These are phyloP conservation scores for Amblyteles armatorius DNA, from an alignment of 2,888 invertebrate species.

Conservation along the genomic window DNA sequence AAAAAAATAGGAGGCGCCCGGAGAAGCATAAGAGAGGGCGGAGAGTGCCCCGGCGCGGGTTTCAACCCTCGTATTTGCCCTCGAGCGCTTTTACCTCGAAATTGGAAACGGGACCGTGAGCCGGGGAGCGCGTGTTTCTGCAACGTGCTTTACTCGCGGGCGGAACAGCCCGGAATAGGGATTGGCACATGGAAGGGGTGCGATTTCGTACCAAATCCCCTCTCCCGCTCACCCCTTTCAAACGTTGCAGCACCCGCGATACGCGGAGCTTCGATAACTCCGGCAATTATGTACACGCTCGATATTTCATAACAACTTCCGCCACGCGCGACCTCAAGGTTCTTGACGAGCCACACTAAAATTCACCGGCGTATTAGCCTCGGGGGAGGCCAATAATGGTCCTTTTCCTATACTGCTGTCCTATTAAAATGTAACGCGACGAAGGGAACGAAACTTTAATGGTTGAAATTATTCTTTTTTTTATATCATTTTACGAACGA, in stretches of 20 bases:
- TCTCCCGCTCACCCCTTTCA: neutral
- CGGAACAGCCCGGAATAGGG: slow-evolving; percentile 16
- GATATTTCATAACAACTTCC: slow-evolving; percentile 50
- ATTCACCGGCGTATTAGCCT: slow-evolving; percentile 5
- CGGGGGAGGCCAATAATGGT: neutral
- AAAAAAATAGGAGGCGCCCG: neutral
- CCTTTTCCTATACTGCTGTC: neutral
- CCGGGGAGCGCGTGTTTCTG: slow-evolving; percentile 29
- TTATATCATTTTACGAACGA: neutral
- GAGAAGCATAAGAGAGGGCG: neutral
- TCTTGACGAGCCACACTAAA: slow-evolving; percentile 6
- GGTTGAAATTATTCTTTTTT: neutral
- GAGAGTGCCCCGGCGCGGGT: slow-evolving; percentile 48
- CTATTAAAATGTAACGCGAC: neutral
- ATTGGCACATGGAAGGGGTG: slow-evolving; percentile 15
- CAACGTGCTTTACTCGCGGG: neutral
- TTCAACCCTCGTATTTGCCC: slow-evolving; percentile 61
- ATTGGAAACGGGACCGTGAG: slow-evolving; percentile 54
- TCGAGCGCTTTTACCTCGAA: slow-evolving; percentile 60
- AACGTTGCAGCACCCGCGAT: slow-evolving; percentile 21
- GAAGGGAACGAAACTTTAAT: neutral
- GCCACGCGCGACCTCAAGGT: neutral
- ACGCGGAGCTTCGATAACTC: slow-evolving; percentile 44
- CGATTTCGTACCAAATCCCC: slow-evolving; percentile 12
- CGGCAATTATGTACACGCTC: slow-evolving; percentile 58